These are phyloP conservation scores for Tursiops truncatus DNA, from an alignment of 2,113 vertebrate species.

Conservation along the genomic window DNA sequence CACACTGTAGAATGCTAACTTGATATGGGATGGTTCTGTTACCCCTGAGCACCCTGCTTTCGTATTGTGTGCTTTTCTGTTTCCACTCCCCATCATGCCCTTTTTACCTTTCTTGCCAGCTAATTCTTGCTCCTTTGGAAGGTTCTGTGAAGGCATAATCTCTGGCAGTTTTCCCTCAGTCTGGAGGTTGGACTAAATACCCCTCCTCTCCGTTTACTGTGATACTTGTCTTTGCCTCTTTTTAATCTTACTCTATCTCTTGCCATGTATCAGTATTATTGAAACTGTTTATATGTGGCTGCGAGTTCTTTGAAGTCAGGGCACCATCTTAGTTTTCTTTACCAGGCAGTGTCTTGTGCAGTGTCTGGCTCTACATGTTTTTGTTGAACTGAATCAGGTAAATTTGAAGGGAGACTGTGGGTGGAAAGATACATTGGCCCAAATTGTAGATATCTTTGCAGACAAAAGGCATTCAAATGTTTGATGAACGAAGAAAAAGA, in stretches of 20 bases:
- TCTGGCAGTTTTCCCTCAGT: not conserved
- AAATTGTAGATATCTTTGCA: not conserved
- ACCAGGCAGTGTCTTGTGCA: not conserved
- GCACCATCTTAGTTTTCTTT: not conserved
- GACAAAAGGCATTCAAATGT: not conserved
- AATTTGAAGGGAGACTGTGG: not conserved
- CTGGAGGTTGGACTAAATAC: not conserved
- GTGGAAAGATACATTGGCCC: not conserved
- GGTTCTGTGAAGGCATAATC: not conserved
- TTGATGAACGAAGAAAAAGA: not conserved
- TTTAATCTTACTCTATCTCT: not conserved
- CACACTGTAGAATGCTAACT: not conserved
- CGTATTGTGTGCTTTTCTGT: not conserved
- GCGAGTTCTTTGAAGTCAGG: not conserved
- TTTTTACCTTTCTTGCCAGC: not conserved
- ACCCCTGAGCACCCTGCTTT: not conserved
- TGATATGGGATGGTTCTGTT: not conserved
- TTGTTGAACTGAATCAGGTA: not conserved
- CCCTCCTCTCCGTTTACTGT: not conserved
- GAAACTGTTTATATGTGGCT: not conserved
- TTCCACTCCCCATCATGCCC: not conserved
- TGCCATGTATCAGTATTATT: not conserved
- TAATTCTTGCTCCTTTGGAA: not conserved
- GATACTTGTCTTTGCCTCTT: not conserved
- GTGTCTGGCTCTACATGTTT: not conserved